A percentile compares a stretch with the other conserved stretches of the same genome.
Evolutionary conservation across 2,888 invertebrate species (phyloP).

Genomic region (Myopa tessellatipennis): DNA sequence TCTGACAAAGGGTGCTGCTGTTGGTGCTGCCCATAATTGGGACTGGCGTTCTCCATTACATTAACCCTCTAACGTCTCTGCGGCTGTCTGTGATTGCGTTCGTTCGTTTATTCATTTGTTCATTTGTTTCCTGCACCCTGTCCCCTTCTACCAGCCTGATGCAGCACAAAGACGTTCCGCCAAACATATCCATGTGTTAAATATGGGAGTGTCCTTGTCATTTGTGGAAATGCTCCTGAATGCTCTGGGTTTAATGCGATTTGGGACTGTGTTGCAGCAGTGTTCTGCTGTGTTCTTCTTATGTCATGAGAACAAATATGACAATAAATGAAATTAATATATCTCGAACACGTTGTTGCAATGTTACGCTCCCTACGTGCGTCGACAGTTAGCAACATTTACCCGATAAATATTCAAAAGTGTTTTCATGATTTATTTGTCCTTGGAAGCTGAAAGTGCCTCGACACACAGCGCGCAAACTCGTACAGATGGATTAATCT

Average conservation of each 20-base stretch:
- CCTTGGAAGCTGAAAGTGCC: too few relatives aligned
- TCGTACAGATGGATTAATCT: not conserved
- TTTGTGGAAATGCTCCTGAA: constrained; percentile 43
- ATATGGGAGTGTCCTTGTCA: constrained; percentile 62
- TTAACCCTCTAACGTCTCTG: constrained; percentile 54
- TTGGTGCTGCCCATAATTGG: constrained; percentile 47
- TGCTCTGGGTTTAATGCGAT: constrained; percentile 33
- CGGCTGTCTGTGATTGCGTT: constrained; percentile 22
- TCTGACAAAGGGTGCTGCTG: constrained; percentile 53
- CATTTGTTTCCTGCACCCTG: constrained; percentile 9
- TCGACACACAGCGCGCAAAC: not conserved
- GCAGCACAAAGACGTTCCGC: constrained; percentile 42
- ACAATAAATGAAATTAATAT: constrained; percentile 63
- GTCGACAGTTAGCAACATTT: constrained; percentile 9
- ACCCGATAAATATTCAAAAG: constrained; percentile 35
- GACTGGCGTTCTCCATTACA: constrained; percentile 64
- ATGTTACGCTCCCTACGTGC: constrained; percentile 33
- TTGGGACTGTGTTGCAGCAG: constrained; percentile 22
- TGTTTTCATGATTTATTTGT: constrained; percentile 30
- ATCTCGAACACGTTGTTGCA: constrained; percentile 48
- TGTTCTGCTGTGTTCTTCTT: constrained; percentile 28
- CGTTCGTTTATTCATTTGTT: constrained; percentile 5
- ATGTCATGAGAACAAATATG: constrained; percentile 57
- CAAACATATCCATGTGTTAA: constrained; percentile 54
- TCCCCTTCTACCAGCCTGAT: constrained; percentile 17